phyloP scores from a whole-genome alignment of 1,140 invertebrate species.

The Aleiodes sp. region DNA sequence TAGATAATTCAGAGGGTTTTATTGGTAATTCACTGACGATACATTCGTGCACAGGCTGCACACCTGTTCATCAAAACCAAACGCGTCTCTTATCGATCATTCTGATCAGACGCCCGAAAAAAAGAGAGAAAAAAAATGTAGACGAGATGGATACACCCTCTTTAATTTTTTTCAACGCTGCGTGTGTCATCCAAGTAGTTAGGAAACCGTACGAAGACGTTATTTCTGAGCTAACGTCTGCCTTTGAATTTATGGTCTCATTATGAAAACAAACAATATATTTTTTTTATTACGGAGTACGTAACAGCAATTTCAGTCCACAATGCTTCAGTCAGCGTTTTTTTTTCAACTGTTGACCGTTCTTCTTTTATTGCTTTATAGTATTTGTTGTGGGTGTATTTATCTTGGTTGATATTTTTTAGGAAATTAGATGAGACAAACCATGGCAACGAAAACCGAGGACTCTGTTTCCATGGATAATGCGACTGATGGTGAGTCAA shows the following conservation, averaged over 20 bases:
- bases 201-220: conserved; percentile 18
- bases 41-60: neutral
- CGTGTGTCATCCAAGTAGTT: neutral
- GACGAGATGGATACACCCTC: no score
- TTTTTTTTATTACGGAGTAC: neutral
- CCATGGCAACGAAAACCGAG: conserved; percentile 60
- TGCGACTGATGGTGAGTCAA: conserved; percentile 54
- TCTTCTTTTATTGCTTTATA: no score
- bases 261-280: conserved; percentile 23
- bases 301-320: conserved; percentile 14
- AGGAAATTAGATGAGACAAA: conserved; percentile 42
- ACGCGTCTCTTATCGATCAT: conserved; percentile 24
- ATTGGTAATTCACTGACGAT: no score
- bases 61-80: conserved; percentile 20
- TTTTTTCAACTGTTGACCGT: neutral
- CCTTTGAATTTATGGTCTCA: neutral
- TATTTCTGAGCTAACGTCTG: neutral
- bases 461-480: conserved; percentile 58
- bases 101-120: conserved; percentile 9
- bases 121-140: no score
- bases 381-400: no score
- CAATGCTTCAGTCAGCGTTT: neutral
- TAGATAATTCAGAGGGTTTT: no score
- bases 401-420: no score
- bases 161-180: neutral